Evolutionary conservation across 2,888 invertebrate species (phyloP).

Genomic region (Agrotis segetum): DNA sequence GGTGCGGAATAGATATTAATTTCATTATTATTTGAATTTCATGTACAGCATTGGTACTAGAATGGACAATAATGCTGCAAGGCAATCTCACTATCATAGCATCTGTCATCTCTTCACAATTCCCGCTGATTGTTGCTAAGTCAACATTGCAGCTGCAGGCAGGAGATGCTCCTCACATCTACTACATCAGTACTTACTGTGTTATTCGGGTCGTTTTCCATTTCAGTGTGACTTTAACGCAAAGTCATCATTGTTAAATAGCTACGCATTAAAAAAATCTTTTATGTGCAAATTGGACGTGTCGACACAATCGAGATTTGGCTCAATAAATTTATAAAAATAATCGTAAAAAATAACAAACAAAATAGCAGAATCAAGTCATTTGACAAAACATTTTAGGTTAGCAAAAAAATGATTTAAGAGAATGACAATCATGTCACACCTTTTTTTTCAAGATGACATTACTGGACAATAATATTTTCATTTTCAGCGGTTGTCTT

Average conservation of each 20-base stretch:
- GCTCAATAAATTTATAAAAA: slow-evolving; percentile 88
- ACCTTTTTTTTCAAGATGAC: slow-evolving; percentile 91
- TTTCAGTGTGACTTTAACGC: slow-evolving; percentile 84
- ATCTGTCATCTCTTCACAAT: neutral
- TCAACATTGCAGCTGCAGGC: slow-evolving; percentile 3
- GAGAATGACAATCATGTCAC: slow-evolving; percentile 89
- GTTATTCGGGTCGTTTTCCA: slow-evolving; percentile 90
- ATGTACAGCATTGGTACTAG: neutral
- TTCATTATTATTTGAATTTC: neutral
- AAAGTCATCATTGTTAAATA: slow-evolving; percentile 87
- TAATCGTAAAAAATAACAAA: slow-evolving; percentile 86
- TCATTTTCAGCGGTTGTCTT: slow-evolving; percentile 87
- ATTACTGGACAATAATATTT: slow-evolving; percentile 89
- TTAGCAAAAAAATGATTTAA: slow-evolving; percentile 90
- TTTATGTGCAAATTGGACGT: slow-evolving; percentile 76
- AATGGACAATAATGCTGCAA: neutral
- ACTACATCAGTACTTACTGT: slow-evolving; percentile 83
- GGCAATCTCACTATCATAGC: neutral
- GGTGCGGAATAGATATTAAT: neutral
- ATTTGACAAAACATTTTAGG: slow-evolving; percentile 91
- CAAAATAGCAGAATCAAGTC: slow-evolving; percentile 89
- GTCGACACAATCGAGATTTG: slow-evolving; percentile 89
- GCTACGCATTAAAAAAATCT: slow-evolving; percentile 83
- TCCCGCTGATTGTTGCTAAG: neutral
- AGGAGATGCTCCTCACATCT: slow-evolving; percentile 10